Base-by-base conservation (phyloP, 2,113 vertebrate species). In the Gadus chalcogrammus region DNA sequence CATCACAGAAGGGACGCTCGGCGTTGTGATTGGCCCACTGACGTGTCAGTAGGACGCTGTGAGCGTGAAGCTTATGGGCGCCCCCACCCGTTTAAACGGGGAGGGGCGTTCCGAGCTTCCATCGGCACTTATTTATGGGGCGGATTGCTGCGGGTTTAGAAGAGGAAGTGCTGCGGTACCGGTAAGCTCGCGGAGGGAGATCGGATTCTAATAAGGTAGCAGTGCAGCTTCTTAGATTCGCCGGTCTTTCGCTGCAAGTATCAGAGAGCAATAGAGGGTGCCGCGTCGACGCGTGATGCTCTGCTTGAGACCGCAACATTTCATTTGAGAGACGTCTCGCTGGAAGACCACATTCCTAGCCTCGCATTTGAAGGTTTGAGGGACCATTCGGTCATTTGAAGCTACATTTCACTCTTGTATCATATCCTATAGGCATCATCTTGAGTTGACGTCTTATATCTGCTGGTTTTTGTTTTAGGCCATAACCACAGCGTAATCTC, bases 261-360 rank as follows among this genome's bases (percentile, higher is more conserved):
- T 74, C 81, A 81, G 87, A 87, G 87, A 89, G 86, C 85, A 79
- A 59, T 72, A 79, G 84, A 83, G 76, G 79, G 79, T 83, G 74
- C 77, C 82, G 77, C 84, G 74, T 85, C 72, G 76, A 73, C 42
- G 84, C 85, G 88, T 88, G 88, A 91, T 91, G 92, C 90, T 89
- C 90, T 78, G 86, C 87, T 87, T 89, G 86, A 86, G 85, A 88
- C 85, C 72, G 74, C 76, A 77, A 74, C 83, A 75, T 88, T 90
- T 88, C 69, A 83, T 91, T 82, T 87, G 82, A 85, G 74, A 78
- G 69, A 81, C 83, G 69, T 82, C 76, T 82, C 76, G 63, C 75
- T 4, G 66, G 73, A 70, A 66, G 55, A 58, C 7, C n/a, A 58
- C 15, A 58, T n/a, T 18, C 35, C 67, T 74, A 75, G 82, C 78